A percentile compares a stretch with the other conserved stretches of the same genome.
Conservation (phyloP, 37 sponge, comb jelly and placozoan species). For the Cladorhizidae sp. region DNA sequence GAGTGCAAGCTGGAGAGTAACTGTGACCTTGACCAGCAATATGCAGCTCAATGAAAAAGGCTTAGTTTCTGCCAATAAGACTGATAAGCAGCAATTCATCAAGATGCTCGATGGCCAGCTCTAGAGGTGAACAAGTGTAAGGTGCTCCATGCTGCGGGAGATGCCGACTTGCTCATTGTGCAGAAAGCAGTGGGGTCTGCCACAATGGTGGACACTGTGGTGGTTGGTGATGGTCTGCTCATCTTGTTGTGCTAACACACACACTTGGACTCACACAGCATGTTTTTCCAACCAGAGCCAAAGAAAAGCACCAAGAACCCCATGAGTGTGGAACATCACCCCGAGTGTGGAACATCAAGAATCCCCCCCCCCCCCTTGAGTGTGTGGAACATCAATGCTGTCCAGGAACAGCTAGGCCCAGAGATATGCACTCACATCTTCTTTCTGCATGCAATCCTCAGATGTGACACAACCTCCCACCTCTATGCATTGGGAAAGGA, state of each 20-base stretch:
- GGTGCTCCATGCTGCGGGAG: conserved; percentile 28
- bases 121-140: conserved; percentile 23
- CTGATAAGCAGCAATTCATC: conserved; percentile 25
- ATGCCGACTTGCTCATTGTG: conserved; percentile 10
- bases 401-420: conserved; percentile 26
- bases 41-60: conserved; percentile 12
- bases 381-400: conserved; percentile 1
- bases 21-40: no score
- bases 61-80: background rate
- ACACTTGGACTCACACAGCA: background rate
- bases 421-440: conserved; percentile 40
- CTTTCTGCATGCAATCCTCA: conserved; percentile 50
- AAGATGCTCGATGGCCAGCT: conserved; percentile 18
- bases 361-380: no score
- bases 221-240: conserved; percentile 13
- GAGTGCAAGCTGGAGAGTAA: background rate
- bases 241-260: conserved; percentile 12
- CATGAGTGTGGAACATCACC: background rate
- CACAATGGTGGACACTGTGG: conserved; percentile 16
- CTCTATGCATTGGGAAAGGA: conserved; percentile 23
- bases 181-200: no score
- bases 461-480: conserved; percentile 48
- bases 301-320: conserved; percentile 13
- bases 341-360: no score
- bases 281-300: conserved; percentile 16